phyloP scores from a whole-genome alignment of 2,888 invertebrate genomes.

The Xestobium rufovillosum region DNA sequence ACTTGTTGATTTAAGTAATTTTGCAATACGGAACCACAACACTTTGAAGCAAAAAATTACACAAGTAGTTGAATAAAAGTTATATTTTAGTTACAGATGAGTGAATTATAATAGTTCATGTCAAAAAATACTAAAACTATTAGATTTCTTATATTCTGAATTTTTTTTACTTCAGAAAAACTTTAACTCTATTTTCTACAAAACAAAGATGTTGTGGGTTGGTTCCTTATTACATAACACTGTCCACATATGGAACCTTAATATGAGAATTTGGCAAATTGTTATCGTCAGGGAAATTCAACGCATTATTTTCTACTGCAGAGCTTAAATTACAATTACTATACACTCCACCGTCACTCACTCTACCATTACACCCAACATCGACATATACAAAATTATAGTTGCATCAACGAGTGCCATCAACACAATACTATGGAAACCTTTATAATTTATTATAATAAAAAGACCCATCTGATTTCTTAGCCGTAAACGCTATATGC shows the following conservation, averaged over 20 bases:
- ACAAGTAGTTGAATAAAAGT: too few relatives aligned
- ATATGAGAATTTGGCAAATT: slow-evolving; percentile 5
- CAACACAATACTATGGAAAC: slow-evolving; percentile 12
- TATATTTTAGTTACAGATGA: too few relatives aligned
- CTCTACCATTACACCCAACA: slow-evolving; percentile 12
- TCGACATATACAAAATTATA: slow-evolving; percentile 15
- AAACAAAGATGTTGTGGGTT: too few relatives aligned
- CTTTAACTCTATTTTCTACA: too few relatives aligned
- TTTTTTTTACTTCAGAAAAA: too few relatives aligned
- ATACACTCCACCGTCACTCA: slow-evolving; percentile 12
- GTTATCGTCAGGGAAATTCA: slow-evolving; percentile 13
- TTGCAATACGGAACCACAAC: too few relatives aligned
- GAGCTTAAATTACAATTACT: slow-evolving; percentile 2
- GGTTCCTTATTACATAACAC: too few relatives aligned
- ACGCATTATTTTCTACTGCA: slow-evolving; percentile 7
- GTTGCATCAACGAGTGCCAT: slow-evolving; percentile 12
- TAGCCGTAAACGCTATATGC: slow-evolving; percentile 13
- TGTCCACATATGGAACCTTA: slow-evolving; percentile 10
- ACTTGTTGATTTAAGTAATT: too few relatives aligned
- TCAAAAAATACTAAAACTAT: too few relatives aligned
- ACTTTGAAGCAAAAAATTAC: too few relatives aligned
- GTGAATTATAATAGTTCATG: too few relatives aligned
- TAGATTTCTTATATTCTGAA: too few relatives aligned
- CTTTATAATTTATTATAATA: slow-evolving; percentile 14
- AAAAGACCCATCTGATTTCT: slow-evolving; percentile 11